These are phyloP conservation scores for Craterocephalus amniculus DNA, from an alignment of 2,797 vertebrate genomes.

Conservation along the genomic window DNA sequence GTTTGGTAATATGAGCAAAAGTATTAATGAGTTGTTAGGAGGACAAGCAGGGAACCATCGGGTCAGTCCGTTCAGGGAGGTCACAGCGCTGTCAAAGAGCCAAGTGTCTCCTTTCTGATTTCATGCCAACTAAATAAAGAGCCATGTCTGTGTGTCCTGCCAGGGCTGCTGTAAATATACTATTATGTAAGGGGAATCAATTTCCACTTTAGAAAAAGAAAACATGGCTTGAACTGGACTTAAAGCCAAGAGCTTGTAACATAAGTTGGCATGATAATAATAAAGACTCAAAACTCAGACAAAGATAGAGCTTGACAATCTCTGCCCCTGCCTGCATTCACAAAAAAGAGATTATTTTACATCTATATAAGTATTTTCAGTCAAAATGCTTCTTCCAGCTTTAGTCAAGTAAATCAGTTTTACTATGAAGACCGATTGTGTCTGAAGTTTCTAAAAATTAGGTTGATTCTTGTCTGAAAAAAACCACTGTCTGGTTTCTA, in stretches of 20 bases:
- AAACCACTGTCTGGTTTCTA: constrained; percentile 7
- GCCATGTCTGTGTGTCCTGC: constrained; percentile 66
- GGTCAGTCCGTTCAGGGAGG: constrained; percentile 65
- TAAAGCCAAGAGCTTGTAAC: constrained; percentile 37
- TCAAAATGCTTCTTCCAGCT: neutral
- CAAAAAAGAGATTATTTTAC: neutral
- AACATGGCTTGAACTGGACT: constrained; percentile 44
- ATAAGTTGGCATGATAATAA: constrained; percentile 31
- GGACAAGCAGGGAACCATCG: constrained; percentile 35
- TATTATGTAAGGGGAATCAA: constrained; percentile 74
- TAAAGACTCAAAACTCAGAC: constrained; percentile 10
- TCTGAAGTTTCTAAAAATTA: constrained; percentile 4
- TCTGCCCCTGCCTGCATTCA: neutral
- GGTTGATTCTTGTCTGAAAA: constrained; percentile 3
- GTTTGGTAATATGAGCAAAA: constrained; percentile 12
- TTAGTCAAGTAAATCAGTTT: neutral
- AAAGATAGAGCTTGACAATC: constrained; percentile 1
- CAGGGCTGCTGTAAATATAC: constrained; percentile 76
- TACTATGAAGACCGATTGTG: neutral
- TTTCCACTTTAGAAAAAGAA: constrained; percentile 65
- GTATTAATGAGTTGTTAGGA: constrained; percentile 46
- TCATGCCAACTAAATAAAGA: constrained; percentile 75
- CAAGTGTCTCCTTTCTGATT: constrained; percentile 66
- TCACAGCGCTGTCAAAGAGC: constrained; percentile 61
- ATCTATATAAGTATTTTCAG: neutral